phyloP scores from a whole-genome alignment of 1,140 invertebrate species.

The Papilio machaon region DNA sequence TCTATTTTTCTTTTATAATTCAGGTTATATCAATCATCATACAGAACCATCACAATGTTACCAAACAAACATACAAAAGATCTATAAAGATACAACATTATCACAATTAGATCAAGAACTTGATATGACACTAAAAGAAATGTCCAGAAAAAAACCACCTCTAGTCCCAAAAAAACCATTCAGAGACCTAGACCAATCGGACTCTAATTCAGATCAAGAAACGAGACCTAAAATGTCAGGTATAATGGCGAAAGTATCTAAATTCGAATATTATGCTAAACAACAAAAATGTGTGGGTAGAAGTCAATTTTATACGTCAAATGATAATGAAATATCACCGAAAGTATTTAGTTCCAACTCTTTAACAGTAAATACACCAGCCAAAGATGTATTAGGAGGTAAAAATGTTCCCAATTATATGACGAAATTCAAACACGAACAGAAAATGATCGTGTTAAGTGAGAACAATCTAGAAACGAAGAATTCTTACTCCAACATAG shows the following conservation, averaged over 20 bases:
- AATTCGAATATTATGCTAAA: slow-evolving; percentile 84
- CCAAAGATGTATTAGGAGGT: slow-evolving; percentile 88
- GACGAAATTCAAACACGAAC: slow-evolving; percentile 67
- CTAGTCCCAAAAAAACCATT: slow-evolving; percentile 74
- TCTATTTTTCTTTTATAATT: slow-evolving; percentile 28
- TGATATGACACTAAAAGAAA: slow-evolving; percentile 76
- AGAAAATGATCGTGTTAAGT: slow-evolving; percentile 67
- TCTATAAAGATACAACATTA: slow-evolving; percentile 69
- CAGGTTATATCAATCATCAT: slow-evolving; percentile 65
- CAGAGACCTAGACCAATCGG: slow-evolving; percentile 68
- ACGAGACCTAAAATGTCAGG: slow-evolving; percentile 72
- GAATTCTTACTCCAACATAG: slow-evolving; percentile 71
- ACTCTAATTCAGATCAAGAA: slow-evolving; percentile 72
- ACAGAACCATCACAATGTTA: slow-evolving; percentile 66
- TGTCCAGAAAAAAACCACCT: slow-evolving; percentile 76
- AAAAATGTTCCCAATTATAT: slow-evolving; percentile 83
- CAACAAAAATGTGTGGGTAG: slow-evolving; percentile 75
- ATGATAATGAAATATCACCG: slow-evolving; percentile 83
- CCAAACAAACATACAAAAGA: slow-evolving; percentile 66
- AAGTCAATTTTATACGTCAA: slow-evolving; percentile 65
- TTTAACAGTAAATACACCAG: slow-evolving; percentile 90
- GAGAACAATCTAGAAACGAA: slow-evolving; percentile 75
- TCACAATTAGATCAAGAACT: slow-evolving; percentile 75
- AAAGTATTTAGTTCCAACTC: slow-evolving; percentile 90
- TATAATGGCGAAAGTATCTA: slow-evolving; percentile 84